These are phyloP conservation scores for Carposina sasakii DNA, from an alignment of 1,140 invertebrate species.

Conservation along the genomic window DNA sequence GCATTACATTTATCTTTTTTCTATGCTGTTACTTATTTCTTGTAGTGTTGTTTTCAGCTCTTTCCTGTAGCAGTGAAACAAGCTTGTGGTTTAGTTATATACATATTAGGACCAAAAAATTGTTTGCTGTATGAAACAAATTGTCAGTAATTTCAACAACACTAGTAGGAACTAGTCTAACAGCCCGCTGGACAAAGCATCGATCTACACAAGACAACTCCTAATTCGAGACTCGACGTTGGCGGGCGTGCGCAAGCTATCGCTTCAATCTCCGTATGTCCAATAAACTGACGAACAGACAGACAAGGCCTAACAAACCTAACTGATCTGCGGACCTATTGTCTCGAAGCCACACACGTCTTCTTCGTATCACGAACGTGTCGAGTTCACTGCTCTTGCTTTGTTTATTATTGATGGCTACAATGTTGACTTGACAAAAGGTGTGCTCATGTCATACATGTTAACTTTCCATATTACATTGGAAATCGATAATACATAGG, in stretches of 20 bases:
- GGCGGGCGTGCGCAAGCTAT: slow-evolving; percentile 29
- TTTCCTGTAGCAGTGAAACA: too few relatives aligned
- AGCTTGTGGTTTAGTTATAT: too few relatives aligned
- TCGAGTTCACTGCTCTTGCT: neutral
- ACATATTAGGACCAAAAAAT: too few relatives aligned
- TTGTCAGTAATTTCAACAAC: too few relatives aligned
- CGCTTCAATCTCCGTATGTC: slow-evolving; percentile 32
- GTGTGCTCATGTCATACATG: too few relatives aligned
- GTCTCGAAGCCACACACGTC: slow-evolving; percentile 23
- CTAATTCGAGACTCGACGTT: slow-evolving; percentile 31
- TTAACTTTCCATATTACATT: too few relatives aligned
- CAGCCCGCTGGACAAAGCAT: neutral
- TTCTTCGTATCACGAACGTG: neutral
- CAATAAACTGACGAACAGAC: slow-evolving; percentile 38
- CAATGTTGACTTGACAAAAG: too few relatives aligned
- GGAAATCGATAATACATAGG: too few relatives aligned
- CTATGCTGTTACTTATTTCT: too few relatives aligned
- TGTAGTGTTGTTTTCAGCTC: too few relatives aligned
- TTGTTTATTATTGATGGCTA: slow-evolving; percentile 3
- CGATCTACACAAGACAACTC: slow-evolving; percentile 3
- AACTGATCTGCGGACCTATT: slow-evolving; percentile 32
- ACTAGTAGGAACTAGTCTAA: neutral
- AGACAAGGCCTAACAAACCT: slow-evolving; percentile 38
- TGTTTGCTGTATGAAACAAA: too few relatives aligned
- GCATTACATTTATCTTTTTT: too few relatives aligned